A percentile compares a stretch with the other conserved stretches of the same genome.
phyloP scores from a whole-genome alignment of 2,888 invertebrate species.

The Quadriops clusia region DNA sequence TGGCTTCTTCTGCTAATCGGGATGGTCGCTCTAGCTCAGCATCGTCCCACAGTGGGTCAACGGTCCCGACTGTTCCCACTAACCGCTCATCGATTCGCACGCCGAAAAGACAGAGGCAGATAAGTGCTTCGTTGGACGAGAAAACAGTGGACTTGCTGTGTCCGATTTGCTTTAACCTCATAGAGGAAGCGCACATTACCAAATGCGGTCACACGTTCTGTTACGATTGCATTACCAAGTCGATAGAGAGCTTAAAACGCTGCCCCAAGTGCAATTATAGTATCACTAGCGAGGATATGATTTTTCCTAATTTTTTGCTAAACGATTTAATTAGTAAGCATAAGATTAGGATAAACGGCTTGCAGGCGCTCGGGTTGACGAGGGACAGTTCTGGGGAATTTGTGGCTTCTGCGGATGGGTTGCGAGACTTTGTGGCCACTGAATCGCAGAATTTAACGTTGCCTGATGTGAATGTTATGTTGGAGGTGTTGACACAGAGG shows the following conservation, averaged over 20 bases:
- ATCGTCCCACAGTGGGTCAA: slow-evolving; percentile 35
- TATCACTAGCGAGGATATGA: slow-evolving; percentile 55
- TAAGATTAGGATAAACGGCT: slow-evolving; percentile 41
- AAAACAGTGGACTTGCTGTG: slow-evolving; percentile 22
- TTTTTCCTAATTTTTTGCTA: slow-evolving; percentile 77
- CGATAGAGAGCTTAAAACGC: slow-evolving; percentile 51
- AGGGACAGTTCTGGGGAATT: slow-evolving; percentile 35
- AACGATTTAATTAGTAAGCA: slow-evolving; percentile 71
- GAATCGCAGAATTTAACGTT: slow-evolving; percentile 62
- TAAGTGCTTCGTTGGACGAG: slow-evolving; percentile 45
- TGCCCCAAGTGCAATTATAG: slow-evolving; percentile 77
- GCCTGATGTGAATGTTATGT: slow-evolving; percentile 69
- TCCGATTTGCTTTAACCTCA: slow-evolving; percentile 65
- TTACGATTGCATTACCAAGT: slow-evolving; percentile 61
- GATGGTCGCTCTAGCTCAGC: slow-evolving; percentile 38
- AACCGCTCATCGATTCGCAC: slow-evolving; percentile 37
- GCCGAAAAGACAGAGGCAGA: slow-evolving; percentile 39
- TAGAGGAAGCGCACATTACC: slow-evolving; percentile 83
- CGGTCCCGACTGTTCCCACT: slow-evolving; percentile 31
- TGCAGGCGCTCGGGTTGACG: slow-evolving; percentile 34
- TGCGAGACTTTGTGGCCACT: slow-evolving; percentile 52
- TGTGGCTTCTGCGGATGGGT: slow-evolving; percentile 38
- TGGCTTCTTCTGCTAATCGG: slow-evolving; percentile 33
- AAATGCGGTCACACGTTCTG: slow-evolving; percentile 91
- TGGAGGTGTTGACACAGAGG: slow-evolving; percentile 65